These are phyloP conservation scores for Hemitrygon akajei DNA, from an alignment of 2,797 vertebrate species.

Conservation along the genomic window DNA sequence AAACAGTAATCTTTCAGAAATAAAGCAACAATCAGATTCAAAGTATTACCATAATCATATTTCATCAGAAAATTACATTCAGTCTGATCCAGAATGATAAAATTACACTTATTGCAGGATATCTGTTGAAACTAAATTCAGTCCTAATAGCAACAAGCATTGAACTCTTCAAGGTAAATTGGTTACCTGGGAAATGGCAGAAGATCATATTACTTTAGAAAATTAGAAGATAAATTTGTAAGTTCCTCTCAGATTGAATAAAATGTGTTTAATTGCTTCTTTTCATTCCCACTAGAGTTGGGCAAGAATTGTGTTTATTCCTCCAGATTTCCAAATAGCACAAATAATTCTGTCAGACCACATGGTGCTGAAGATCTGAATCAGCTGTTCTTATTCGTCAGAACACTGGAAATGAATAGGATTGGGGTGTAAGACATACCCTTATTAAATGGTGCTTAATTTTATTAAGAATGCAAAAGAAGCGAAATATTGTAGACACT, in stretches of 20 bases:
- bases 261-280: neutral
- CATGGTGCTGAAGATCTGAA: neutral
- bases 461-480: neutral
- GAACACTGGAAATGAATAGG: neutral
- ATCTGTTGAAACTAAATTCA: neutral
- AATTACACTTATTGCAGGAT: neutral
- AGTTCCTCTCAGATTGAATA: neutral
- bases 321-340: neutral
- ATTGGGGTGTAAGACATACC: neutral
- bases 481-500: neutral
- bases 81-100: neutral
- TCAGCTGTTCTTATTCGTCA: neutral
- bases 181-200: neutral
- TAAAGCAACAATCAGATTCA: neutral
- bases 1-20: neutral
- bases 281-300: neutral
- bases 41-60: neutral
- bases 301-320: neutral
- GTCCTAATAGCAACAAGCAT: neutral
- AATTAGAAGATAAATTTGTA: neutral
- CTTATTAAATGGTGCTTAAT: neutral
- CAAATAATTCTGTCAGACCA: neutral
- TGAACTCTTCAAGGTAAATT: neutral
- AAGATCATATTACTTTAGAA: neutral
- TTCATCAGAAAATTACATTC: neutral